Evolutionary conservation across 1,140 invertebrate genomes (phyloP), one percentile per base, ranked within the genome.

Genomic region (Lerema accius): DNA sequence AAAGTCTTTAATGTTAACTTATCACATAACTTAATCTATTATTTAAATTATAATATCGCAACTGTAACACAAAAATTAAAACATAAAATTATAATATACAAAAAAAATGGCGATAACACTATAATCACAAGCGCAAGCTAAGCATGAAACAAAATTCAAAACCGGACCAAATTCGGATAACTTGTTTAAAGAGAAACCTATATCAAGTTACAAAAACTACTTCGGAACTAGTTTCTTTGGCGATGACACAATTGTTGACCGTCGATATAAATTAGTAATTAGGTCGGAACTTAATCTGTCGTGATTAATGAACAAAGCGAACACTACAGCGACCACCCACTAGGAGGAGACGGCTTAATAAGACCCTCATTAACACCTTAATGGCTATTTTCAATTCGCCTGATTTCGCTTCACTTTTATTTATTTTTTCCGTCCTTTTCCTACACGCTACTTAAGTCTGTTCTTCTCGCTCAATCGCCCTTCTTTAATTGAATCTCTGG

Each of bases 331-430:
- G 86, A 86, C 86, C 86, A 89, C 86, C 84, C 86, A 89, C 78
- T 14, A 78, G 78, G 80, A 80, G 78, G 73, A 84, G 81, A 89
- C 83, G 82, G 82, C 86, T 89, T 87, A 86, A 89, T 89, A 89
- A 85, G 84, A 80, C 82, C 77, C 84, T 87, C 81, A 89, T 89
- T 89, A 87, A 86, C 86, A 89, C 86, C 84, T 87, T 86, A 82
- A 86, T 86, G 82, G 82, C 78, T 81, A 85, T 89, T 89, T 84
- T 84, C 82, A 87, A 86, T 89, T 84, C 86, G 78, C 78, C 74
- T 79, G 76, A 80, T 84, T 84, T 76, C 74, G 80, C 77, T 80
- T 69, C 71, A 83, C 69, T 83, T 83, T 84, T 84, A 82, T 86
- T 86, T 82, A 78, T 77, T 83, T 84, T 76, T 73, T 71, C 65